Conservation (phyloP, 2,113 vertebrate species). For the Phalacrocorax pelagicus region DNA sequence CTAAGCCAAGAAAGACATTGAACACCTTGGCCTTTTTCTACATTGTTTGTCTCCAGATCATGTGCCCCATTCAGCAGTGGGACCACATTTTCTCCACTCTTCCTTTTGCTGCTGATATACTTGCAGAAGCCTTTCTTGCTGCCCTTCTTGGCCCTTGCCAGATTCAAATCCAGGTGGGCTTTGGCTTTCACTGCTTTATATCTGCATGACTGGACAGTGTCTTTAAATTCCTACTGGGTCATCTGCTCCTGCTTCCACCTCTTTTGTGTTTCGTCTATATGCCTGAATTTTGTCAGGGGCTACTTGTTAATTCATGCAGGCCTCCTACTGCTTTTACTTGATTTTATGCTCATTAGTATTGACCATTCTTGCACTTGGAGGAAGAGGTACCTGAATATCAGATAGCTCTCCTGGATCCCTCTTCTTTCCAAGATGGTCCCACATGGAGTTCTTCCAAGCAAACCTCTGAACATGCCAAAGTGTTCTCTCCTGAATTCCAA, state of each 20-base stretch:
- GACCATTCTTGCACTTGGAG: not conserved
- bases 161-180: not conserved
- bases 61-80: not conserved
- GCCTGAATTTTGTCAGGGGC: not conserved
- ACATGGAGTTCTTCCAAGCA: not conserved
- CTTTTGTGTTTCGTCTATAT: not conserved
- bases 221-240: not conserved
- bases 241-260: not conserved
- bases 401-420: not conserved
- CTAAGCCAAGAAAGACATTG: not conserved
- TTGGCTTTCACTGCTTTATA: not conserved
- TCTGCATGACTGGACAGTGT: not conserved
- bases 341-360: not conserved
- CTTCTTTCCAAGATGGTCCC: not conserved
- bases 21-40: not conserved
- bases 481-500: not conserved
- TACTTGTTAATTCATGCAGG: not conserved
- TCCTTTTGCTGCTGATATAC: not conserved
- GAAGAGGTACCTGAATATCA: not conserved
- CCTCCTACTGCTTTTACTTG: not conserved
- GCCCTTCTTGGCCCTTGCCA: not conserved
- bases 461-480: not conserved
- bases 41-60: not conserved
- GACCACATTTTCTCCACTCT: not conserved
- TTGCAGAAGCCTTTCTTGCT: not conserved